Conservation (phyloP, 2,113 vertebrate species). For the Leucopsar rothschildi region DNA sequence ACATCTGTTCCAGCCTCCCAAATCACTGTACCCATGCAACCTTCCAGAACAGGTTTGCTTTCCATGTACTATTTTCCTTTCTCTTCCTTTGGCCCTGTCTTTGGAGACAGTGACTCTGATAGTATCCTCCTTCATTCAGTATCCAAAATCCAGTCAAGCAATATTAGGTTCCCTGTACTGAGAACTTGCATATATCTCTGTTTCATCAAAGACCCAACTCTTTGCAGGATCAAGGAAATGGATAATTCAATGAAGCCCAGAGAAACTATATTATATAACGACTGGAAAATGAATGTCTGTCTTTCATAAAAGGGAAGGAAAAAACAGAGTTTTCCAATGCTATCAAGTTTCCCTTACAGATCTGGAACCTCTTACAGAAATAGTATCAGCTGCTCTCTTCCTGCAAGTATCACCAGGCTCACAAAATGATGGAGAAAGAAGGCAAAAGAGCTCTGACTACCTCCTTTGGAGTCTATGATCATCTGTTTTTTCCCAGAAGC, state of each 20-base stretch:
- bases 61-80: not conserved
- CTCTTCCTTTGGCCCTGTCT: not conserved
- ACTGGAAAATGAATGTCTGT: not conserved
- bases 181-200: not conserved
- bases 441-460: not conserved
- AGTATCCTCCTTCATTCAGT: not conserved
- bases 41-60: not conserved
- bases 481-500: not conserved
- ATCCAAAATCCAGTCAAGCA: not conserved
- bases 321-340: not conserved
- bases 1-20: not conserved
- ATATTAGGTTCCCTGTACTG: not conserved
- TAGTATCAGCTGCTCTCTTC: not conserved
- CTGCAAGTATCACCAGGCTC: not conserved
- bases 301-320: not conserved
- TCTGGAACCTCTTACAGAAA: not conserved
- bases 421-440: not conserved
- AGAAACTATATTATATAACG: not conserved
- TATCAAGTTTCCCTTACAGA: not conserved
- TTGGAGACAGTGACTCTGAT: not conserved
- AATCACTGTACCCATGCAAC: not conserved
- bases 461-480: not conserved
- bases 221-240: not conserved
- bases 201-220: not conserved
- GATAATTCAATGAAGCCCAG: not conserved